Evolutionary conservation across 2,113 vertebrate genomes (phyloP).

Genomic region (Vombatus ursinus): DNA sequence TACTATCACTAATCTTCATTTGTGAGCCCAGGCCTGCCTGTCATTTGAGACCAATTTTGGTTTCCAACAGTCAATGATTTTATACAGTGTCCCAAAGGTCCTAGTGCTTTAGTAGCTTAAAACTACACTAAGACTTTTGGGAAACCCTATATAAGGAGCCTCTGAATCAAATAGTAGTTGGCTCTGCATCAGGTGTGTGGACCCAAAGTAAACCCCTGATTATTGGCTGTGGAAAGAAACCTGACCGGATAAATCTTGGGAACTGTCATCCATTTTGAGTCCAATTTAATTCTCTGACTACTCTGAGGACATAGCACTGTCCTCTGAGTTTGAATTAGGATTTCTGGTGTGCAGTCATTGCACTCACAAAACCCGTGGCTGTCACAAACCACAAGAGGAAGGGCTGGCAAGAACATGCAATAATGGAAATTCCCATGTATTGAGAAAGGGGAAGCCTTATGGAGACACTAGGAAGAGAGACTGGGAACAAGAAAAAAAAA

Average conservation of each 20-base stretch:
- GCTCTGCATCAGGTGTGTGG: not conserved
- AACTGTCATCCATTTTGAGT: not conserved
- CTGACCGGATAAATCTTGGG: not conserved
- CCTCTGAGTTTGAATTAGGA: not conserved
- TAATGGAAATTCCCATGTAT: too few species aligned
- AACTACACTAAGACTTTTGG: not conserved
- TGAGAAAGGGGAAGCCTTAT: too few species aligned
- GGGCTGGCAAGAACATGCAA: not conserved
- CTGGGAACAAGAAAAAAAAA: too few species aligned
- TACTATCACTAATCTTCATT: not conserved
- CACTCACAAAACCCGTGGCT: not conserved
- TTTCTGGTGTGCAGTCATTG: not conserved
- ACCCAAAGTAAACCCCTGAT: not conserved
- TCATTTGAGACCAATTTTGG: not conserved
- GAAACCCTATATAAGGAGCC: not conserved
- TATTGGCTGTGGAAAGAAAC: not conserved
- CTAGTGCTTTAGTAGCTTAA: not conserved
- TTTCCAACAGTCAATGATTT: not conserved
- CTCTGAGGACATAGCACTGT: not conserved
- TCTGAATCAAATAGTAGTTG: not conserved
- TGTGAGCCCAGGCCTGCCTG: not conserved
- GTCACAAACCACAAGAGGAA: not conserved
- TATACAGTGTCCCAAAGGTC: not conserved
- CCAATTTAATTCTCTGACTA: not conserved
- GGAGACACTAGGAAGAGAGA: too few species aligned